Percentiles rank a stretch among this genome's conserved stretches.
Evolutionary conservation across 2,888 invertebrate genomes (phyloP).

Genomic region (Leucoptera coffeella): DNA sequence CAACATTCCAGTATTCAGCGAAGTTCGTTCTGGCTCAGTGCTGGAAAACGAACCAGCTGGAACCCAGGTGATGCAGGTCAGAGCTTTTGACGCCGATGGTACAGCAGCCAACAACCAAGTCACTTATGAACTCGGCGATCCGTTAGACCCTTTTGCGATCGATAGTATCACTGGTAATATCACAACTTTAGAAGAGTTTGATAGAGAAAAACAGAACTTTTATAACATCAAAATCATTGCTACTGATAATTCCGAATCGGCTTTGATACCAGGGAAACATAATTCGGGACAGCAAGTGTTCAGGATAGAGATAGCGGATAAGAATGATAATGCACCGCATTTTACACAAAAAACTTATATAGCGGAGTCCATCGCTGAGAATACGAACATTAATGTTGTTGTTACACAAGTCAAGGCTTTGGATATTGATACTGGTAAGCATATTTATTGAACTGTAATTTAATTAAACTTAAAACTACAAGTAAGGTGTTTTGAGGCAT

Average conservation of each 20-base stretch:
- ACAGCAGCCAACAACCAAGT: slow-evolving; percentile 79
- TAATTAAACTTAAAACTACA: too few relatives aligned
- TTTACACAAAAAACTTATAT: slow-evolving; percentile 74
- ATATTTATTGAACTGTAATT: slow-evolving; percentile 1
- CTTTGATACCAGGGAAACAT: slow-evolving; percentile 57
- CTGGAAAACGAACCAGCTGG: slow-evolving; percentile 79
- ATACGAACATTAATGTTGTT: slow-evolving; percentile 74
- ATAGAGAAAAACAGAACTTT: slow-evolving; percentile 76
- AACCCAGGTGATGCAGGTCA: slow-evolving; percentile 80
- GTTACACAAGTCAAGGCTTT: slow-evolving; percentile 84
- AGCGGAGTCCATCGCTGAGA: slow-evolving; percentile 72
- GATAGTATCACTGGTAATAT: slow-evolving; percentile 84
- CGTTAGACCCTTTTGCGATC: slow-evolving; percentile 72
- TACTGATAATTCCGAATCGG: slow-evolving; percentile 83
- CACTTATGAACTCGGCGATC: slow-evolving; percentile 66
- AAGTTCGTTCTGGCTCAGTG: slow-evolving; percentile 74
- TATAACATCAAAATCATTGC: slow-evolving; percentile 90
- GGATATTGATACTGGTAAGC: slow-evolving; percentile 74
- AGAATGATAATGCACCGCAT: slow-evolving; percentile 90
- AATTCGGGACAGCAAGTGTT: slow-evolving; percentile 78
- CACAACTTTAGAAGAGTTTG: slow-evolving; percentile 74
- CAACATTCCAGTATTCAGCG: slow-evolving; percentile 81
- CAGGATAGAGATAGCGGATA: slow-evolving; percentile 88
- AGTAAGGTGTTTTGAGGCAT: too few relatives aligned
- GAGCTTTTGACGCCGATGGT: slow-evolving; percentile 82